Base-by-base conservation (phyloP, 2,113 vertebrate genomes). In the Azemiops feae region DNA sequence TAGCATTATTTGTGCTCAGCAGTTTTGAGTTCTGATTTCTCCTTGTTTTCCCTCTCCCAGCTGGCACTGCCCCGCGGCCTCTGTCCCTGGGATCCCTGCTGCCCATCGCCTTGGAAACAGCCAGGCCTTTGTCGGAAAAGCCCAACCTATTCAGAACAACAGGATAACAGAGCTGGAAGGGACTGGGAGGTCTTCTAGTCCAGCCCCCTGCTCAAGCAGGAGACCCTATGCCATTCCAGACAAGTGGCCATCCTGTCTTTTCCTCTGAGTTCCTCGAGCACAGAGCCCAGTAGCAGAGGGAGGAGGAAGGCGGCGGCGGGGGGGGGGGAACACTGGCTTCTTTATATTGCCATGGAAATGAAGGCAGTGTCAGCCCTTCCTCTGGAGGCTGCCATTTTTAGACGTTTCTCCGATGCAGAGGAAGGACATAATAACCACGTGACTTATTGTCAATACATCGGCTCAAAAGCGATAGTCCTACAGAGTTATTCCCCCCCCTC, bases 61-160 rank as follows among this genome's bases (percentile, higher is more conserved):
- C 43, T 23, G 16, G 81, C 34, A 20, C 4, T 85, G 81, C 81
- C 14, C n/a, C 39, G 7, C 5, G 6, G 34, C 74, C 54, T 60
- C 92, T 92, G 69, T 90, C 95, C 93, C 95, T 94, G 85, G 47
- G 54, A 88, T 85, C 93, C 2, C 89, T 0, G 0, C 39, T 54
- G 93, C 93, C 64, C 93, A 91, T 30, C 0, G 91, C 91, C 94
- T 92, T 93, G 74, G 90, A 91, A 53, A 86, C 91, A 88, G 22
- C 55, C 55, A 23, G 55, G 55, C 55, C 54, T 55, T 55, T 20
- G 54, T 55, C 54, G 1, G 54, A 55, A 55, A 55, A 55, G 54
- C 54, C 18, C 54, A 18, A 22, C 18, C 55, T 57, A 23, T 57
- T 57, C 55, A 57, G 55, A 57, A 57, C 23, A 57, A 57, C 20